phyloP scores from a whole-genome alignment of 1,140 invertebrate genomes.

The Aphelinus certus region DNA sequence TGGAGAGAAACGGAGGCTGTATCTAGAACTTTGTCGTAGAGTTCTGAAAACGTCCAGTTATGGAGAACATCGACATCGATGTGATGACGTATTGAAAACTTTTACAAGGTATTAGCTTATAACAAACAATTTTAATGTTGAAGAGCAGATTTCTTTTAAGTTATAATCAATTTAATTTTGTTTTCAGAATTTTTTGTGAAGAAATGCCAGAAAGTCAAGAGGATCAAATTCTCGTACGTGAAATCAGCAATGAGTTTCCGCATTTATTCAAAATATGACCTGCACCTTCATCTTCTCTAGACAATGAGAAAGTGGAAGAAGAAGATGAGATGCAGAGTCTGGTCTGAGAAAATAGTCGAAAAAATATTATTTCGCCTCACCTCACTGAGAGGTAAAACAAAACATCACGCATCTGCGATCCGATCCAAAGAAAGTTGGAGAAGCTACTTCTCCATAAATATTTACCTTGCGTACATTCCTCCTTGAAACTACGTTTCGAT shows the following conservation, averaged over 20 bases:
- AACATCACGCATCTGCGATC: conserved; percentile 6
- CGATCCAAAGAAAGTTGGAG: conserved; percentile 26
- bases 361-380: no score
- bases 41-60: conserved; percentile 82
- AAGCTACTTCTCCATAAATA: conserved; percentile 20
- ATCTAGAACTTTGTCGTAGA: conserved; percentile 79
- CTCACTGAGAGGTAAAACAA: no score
- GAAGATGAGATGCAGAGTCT: background rate
- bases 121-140: background rate
- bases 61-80: conserved; percentile 77
- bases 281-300: conserved; percentile 49
- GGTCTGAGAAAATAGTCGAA: background rate
- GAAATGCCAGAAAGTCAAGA: conserved; percentile 76
- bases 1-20: conserved; percentile 82
- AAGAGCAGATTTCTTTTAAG: conserved; percentile 1
- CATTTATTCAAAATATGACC: conserved; percentile 76
- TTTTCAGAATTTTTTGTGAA: conserved; percentile 79
- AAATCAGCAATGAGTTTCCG: conserved; percentile 86
- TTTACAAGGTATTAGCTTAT: conserved; percentile 69
- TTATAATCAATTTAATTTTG: no score
- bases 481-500: conserved; percentile 3
- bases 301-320: conserved; percentile 36
- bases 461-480: conserved; percentile 16
- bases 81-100: conserved; percentile 80
- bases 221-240: conserved; percentile 79